phyloP scores from a whole-genome alignment of 2,888 invertebrate genomes.

The Pachycephus smyrnensis region DNA sequence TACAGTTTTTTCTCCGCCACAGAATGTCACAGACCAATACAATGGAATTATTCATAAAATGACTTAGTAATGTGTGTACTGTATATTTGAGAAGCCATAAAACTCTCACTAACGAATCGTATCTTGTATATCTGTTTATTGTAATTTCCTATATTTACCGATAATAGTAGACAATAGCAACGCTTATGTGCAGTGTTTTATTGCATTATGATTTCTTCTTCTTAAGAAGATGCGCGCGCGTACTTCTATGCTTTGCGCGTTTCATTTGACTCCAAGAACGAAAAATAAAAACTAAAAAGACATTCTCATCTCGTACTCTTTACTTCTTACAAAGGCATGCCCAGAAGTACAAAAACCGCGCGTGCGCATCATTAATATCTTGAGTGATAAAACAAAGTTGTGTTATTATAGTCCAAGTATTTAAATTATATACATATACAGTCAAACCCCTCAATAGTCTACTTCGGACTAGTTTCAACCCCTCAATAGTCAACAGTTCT shows the following conservation, averaged over 20 bases:
- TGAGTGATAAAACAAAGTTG: background rate
- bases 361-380: background rate
- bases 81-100: background rate
- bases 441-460: too few species aligned
- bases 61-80: background rate
- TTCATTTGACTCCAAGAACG: background rate
- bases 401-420: slow-evolving; percentile 4
- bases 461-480: too few species aligned
- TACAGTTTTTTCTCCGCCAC: slow-evolving; percentile 21
- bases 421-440: background rate
- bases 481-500: too few species aligned
- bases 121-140: slow-evolving; percentile 7
- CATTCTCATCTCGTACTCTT: slow-evolving; percentile 3
- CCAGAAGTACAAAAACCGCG: slow-evolving; percentile 6
- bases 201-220: background rate
- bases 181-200: background rate
- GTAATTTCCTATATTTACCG: slow-evolving; percentile 4
- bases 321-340: background rate
- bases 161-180: background rate
- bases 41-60: slow-evolving; percentile 5
- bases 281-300: slow-evolving; percentile 1
- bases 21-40: background rate
- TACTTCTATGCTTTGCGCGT: slow-evolving; percentile 1
- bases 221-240: background rate
- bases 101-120: background rate